phyloP scores from a whole-genome alignment of 2,113 vertebrate genomes.

The Sphaerodactylus townsendi region DNA sequence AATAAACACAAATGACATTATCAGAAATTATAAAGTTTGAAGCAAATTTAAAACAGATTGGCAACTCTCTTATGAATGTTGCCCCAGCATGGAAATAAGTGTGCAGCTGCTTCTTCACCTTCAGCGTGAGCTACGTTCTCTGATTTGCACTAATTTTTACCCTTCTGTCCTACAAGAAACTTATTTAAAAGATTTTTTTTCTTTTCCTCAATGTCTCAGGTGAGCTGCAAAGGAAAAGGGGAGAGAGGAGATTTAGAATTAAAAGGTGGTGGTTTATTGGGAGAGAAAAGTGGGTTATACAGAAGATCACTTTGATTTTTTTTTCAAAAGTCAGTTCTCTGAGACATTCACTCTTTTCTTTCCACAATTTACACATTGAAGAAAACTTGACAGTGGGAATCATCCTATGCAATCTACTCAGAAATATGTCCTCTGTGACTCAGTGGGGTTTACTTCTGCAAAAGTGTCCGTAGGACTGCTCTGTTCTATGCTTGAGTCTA shows the following conservation, averaged over 20 bases:
- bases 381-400: background rate
- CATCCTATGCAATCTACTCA: too few species aligned
- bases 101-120: background rate
- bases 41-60: conserved; percentile 11
- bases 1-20: conserved; percentile 8
- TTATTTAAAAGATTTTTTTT: background rate
- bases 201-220: background rate
- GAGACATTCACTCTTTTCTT: accelerated
- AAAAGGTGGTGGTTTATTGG: background rate
- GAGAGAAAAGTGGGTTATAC: background rate
- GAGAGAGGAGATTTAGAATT: background rate
- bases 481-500: conserved; percentile 2
- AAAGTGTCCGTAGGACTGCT: background rate
- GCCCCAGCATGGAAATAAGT: background rate
- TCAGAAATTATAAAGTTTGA: background rate
- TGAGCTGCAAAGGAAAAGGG: background rate
- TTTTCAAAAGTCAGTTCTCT: background rate
- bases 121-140: conserved; percentile 4
- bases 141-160: background rate
- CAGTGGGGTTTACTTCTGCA: too few species aligned
- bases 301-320: background rate
- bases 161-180: background rate
- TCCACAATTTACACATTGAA: background rate
- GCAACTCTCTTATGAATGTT: background rate
- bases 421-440: too few species aligned